phyloP scores from a whole-genome alignment of 2,888 invertebrate species.

The Xestia xanthographa region DNA sequence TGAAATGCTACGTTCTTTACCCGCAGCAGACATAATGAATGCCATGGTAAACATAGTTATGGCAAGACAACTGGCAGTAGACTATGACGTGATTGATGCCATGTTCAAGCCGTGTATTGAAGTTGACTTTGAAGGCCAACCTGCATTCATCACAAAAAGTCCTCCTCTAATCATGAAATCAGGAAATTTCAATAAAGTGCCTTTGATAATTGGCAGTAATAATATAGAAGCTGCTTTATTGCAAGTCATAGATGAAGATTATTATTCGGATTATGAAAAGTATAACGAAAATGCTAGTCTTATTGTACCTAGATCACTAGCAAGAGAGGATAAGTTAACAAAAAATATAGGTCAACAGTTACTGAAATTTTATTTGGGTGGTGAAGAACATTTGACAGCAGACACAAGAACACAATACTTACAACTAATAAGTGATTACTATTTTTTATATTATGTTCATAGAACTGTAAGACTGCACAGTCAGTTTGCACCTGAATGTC shows the following conservation, averaged over 20 bases:
- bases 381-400: conserved; percentile 76
- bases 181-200: conserved; percentile 85
- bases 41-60: conserved; percentile 68
- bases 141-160: conserved; percentile 83
- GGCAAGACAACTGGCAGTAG: conserved; percentile 48
- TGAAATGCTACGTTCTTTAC: conserved; percentile 76
- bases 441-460: conserved; percentile 84
- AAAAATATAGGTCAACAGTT: conserved; percentile 81
- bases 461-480: conserved; percentile 82
- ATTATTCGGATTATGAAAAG: conserved; percentile 80
- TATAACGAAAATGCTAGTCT: conserved; percentile 79
- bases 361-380: conserved; percentile 82
- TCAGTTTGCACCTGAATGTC: conserved; percentile 77
- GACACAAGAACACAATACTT: conserved; percentile 82
- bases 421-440: conserved; percentile 84
- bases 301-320: conserved; percentile 81
- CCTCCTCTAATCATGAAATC: conserved; percentile 83
- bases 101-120: conserved; percentile 86
- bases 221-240: conserved; percentile 81
- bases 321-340: conserved; percentile 72
- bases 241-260: conserved; percentile 74
- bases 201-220: conserved; percentile 85
- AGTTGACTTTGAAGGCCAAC: conserved; percentile 84
- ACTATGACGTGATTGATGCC: conserved; percentile 75
- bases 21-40: conserved; percentile 77